A percentile compares a stretch with the other conserved stretches of the same genome.
Evolutionary conservation across 2,888 invertebrate species (phyloP).

Genomic region (Clostera curtula): DNA sequence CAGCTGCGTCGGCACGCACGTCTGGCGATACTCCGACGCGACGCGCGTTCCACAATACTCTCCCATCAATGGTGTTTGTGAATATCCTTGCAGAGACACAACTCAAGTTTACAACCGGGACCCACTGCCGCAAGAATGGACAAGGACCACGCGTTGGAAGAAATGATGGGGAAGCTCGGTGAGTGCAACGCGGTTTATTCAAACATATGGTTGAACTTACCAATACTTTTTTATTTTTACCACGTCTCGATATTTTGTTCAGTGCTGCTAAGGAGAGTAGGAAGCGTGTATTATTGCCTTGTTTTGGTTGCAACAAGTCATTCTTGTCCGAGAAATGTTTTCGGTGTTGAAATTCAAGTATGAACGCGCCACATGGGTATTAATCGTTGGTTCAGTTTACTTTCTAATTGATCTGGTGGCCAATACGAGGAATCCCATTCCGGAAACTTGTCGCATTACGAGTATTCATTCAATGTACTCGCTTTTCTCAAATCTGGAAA

Average conservation of each 20-base stretch:
- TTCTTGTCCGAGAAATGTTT: constrained; percentile 31
- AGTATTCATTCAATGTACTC: too few species aligned
- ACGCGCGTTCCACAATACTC: constrained; percentile 22
- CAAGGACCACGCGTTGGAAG: constrained; percentile 78
- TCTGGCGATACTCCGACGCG: constrained; percentile 46
- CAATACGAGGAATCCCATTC: constrained; percentile 12
- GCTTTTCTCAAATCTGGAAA: too few species aligned
- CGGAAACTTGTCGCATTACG: too few species aligned
- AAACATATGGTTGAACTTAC: constrained; percentile 57
- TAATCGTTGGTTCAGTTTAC: constrained; percentile 23
- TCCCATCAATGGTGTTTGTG: constrained; percentile 59
- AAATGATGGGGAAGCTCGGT: constrained; percentile 80
- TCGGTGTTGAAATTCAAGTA: constrained; percentile 24
- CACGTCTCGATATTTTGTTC: constrained; percentile 9
- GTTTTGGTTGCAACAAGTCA: constrained; percentile 27
- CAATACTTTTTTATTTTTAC: too few species aligned
- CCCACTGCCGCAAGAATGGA: constrained; percentile 59
- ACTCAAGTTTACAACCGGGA: constrained; percentile 19
- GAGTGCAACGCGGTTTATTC: constrained; percentile 32
- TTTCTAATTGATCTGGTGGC: constrained; percentile 29
- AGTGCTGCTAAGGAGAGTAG: constrained; percentile 17
- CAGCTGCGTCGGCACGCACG: constrained; percentile 62
- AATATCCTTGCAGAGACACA: constrained; percentile 39
- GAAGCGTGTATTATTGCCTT: constrained; percentile 28
- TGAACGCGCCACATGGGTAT: constrained; percentile 20